Evolutionary conservation across 2,888 invertebrate species (phyloP).

Genomic region (Troglohyphantes excavatus): DNA sequence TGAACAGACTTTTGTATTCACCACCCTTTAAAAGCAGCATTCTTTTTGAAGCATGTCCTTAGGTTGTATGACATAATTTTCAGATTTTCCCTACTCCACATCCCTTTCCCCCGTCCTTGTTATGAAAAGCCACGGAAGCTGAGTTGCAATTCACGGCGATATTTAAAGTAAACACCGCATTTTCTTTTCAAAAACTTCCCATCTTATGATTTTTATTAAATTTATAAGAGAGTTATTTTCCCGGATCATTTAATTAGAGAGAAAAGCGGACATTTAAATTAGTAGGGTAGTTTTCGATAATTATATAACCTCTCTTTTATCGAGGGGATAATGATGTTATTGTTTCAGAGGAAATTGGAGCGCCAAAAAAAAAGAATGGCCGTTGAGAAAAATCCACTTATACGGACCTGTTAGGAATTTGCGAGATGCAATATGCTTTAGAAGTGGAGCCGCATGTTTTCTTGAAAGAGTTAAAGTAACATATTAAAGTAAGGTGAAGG

Average conservation of each 20-base stretch:
- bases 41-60: conserved; percentile 13
- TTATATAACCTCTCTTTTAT: background rate
- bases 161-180: conserved; percentile 43
- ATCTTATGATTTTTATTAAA: conserved; percentile 53
- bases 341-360: conserved; percentile 24
- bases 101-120: background rate
- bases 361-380: background rate
- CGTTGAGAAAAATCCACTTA: background rate
- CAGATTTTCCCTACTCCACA: conserved; percentile 21
- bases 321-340: conserved; percentile 45
- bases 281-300: conserved; percentile 23
- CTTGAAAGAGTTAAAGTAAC: background rate
- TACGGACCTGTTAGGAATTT: background rate
- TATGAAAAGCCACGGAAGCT: background rate
- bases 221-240: conserved; percentile 24
- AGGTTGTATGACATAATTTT: conserved; percentile 8
- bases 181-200: background rate
- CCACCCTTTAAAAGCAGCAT: conserved; percentile 10
- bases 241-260: conserved; percentile 44
- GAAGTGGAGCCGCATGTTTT: background rate
- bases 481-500: background rate
- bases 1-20: conserved; percentile 34
- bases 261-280: conserved; percentile 46
- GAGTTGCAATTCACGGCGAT: background rate
- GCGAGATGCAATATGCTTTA: background rate